Evolutionary conservation across 2,888 invertebrate genomes (phyloP).

Genomic region (Heliconius erato): DNA sequence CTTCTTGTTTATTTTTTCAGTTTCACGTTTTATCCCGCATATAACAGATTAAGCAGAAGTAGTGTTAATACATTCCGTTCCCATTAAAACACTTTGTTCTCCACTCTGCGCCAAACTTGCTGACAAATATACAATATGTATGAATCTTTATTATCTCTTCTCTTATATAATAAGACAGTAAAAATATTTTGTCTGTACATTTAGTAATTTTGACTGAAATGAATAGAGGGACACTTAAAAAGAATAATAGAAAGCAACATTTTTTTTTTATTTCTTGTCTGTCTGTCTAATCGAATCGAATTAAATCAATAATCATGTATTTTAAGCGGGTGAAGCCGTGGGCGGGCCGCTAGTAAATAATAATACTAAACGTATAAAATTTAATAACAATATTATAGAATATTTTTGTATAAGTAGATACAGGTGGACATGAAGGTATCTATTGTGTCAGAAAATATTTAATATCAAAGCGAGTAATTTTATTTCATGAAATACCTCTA

Average conservation of each 20-base stretch:
- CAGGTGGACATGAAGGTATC: neutral
- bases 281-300: too few relatives aligned
- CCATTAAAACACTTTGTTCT: neutral
- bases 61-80: neutral
- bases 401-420: neutral
- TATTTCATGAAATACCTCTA: slow-evolving; percentile 5
- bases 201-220: too few relatives aligned
- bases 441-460: slow-evolving; percentile 19
- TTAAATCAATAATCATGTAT: too few relatives aligned
- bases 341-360: too few relatives aligned
- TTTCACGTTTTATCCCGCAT: neutral
- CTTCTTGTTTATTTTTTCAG: neutral
- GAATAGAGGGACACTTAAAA: too few relatives aligned
- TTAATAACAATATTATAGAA: too few relatives aligned
- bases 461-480: neutral
- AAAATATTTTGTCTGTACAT: too few relatives aligned
- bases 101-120: too few relatives aligned
- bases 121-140: neutral
- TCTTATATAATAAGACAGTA: too few relatives aligned
- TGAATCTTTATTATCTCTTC: neutral
- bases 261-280: too few relatives aligned
- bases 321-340: too few relatives aligned
- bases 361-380: neutral
- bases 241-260: too few relatives aligned
- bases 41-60: neutral